phyloP scores from a whole-genome alignment of 2,888 invertebrate genomes.

The Drosophila mulleri region DNA sequence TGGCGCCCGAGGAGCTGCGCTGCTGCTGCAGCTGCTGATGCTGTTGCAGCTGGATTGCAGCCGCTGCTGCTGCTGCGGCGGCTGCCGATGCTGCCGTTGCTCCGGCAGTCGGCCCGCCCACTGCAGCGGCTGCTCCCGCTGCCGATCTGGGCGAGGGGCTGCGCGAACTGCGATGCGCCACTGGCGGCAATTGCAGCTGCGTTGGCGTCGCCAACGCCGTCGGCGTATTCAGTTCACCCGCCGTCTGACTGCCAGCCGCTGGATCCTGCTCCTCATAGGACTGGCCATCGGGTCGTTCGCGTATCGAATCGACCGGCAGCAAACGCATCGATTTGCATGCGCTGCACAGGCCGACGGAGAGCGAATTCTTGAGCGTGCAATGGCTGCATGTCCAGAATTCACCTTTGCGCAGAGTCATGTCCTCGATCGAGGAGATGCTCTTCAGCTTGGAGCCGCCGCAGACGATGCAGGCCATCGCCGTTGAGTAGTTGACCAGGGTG shows the following conservation, averaged over 20 bases:
- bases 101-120: not conserved
- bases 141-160: conserved; percentile 86
- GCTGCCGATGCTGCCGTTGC: conserved; percentile 18
- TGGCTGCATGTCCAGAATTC: conserved; percentile 92
- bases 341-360: conserved; percentile 89
- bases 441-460: conserved; percentile 94
- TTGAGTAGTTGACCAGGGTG: conserved; percentile 92
- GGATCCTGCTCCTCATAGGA: conserved; percentile 69
- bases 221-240: conserved; percentile 25
- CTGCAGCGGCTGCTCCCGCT: conserved; percentile 9
- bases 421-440: conserved; percentile 88
- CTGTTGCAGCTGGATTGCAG: conserved; percentile 2
- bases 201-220: conserved; percentile 29
- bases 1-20: conserved; percentile 81
- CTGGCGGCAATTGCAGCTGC: conserved; percentile 35
- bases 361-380: conserved; percentile 93
- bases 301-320: conserved; percentile 64
- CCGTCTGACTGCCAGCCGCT: conserved; percentile 3
- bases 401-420: conserved; percentile 89
- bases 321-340: conserved; percentile 90
- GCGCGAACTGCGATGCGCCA: conserved; percentile 75
- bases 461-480: conserved; percentile 91
- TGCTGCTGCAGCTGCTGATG: conserved; percentile 41
- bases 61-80: not conserved
- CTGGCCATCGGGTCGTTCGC: conserved; percentile 69